These are phyloP conservation scores for Drosophila albomicans DNA, from an alignment of 1,140 invertebrate species.

Conservation along the genomic window DNA sequence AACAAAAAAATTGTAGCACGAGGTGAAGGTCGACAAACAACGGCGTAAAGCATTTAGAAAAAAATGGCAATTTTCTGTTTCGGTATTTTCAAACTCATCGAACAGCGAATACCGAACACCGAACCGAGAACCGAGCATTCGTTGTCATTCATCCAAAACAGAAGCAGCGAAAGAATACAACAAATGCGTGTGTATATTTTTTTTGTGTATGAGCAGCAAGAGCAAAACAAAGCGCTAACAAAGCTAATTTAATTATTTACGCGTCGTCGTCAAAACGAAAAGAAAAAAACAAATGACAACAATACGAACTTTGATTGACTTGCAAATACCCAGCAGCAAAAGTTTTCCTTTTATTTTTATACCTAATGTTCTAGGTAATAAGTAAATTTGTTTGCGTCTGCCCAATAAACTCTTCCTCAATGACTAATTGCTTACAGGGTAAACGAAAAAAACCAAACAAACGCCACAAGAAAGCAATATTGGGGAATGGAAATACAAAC, in stretches of 20 bases:
- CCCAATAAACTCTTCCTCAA: neutral
- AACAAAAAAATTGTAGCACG: conserved; percentile 32
- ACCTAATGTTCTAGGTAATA: too few relatives aligned
- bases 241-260: conserved; percentile 76
- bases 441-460: conserved; percentile 12
- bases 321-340: conserved; percentile 4
- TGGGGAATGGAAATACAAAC: conserved; percentile 24
- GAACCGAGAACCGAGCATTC: neutral
- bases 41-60: conserved; percentile 31
- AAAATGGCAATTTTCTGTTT: conserved; percentile 34
- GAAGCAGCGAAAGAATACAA: conserved; percentile 9
- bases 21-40: conserved; percentile 64
- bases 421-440: neutral
- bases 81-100: conserved; percentile 10
- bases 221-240: conserved; percentile 61
- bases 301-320: neutral
- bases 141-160: conserved; percentile 28
- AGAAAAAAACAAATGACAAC: conserved; percentile 29
- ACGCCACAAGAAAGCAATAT: conserved; percentile 8
- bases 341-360: neutral
- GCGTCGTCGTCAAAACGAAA: conserved; percentile 42
- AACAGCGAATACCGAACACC: neutral
- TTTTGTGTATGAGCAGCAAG: conserved; percentile 34
- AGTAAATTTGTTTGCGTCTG: neutral
- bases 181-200: conserved; percentile 21